phyloP scores from a whole-genome alignment of 2,888 invertebrate species.

The Bombyx huttoni region DNA sequence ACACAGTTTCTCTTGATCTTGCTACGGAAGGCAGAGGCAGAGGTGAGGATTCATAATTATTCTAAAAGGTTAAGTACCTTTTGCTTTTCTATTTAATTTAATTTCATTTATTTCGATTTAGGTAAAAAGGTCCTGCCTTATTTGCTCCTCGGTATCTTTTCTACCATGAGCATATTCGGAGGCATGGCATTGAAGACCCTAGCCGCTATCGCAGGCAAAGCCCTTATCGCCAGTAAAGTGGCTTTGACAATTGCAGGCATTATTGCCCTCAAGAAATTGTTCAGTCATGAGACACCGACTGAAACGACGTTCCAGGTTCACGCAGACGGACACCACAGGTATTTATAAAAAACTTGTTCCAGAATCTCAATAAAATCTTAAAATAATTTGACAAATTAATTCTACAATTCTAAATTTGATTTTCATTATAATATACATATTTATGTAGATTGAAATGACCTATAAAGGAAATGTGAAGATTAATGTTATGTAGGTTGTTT shows the following conservation, averaged over 20 bases:
- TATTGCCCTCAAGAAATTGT: constrained; percentile 80
- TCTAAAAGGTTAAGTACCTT: too few relatives aligned
- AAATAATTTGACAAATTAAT: too few relatives aligned
- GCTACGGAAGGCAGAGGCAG: constrained; percentile 64
- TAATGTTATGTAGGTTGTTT: too few relatives aligned
- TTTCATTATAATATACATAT: too few relatives aligned
- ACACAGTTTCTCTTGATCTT: constrained; percentile 76
- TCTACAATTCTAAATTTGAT: too few relatives aligned
- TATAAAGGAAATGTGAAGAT: too few relatives aligned
- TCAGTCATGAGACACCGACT: constrained; percentile 76
- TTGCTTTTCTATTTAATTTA: too few relatives aligned
- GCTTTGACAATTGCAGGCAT: constrained; percentile 81
- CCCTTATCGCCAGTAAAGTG: constrained; percentile 80
- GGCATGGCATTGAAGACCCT: constrained; percentile 79
- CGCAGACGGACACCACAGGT: constrained; percentile 77
- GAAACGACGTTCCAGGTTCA: constrained; percentile 79
- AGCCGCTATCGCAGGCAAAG: constrained; percentile 80
- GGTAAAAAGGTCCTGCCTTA: constrained; percentile 73
- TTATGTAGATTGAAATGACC: too few relatives aligned
- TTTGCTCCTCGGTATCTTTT: constrained; percentile 73
- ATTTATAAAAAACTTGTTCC: constrained; percentile 6
- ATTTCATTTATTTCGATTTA: constrained; percentile 17
- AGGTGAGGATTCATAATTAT: constrained; percentile 30
- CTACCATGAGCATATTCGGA: constrained; percentile 78
- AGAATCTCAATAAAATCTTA: too few relatives aligned